phyloP scores from a whole-genome alignment of 2,888 invertebrate species.

The Sturmia bella region DNA sequence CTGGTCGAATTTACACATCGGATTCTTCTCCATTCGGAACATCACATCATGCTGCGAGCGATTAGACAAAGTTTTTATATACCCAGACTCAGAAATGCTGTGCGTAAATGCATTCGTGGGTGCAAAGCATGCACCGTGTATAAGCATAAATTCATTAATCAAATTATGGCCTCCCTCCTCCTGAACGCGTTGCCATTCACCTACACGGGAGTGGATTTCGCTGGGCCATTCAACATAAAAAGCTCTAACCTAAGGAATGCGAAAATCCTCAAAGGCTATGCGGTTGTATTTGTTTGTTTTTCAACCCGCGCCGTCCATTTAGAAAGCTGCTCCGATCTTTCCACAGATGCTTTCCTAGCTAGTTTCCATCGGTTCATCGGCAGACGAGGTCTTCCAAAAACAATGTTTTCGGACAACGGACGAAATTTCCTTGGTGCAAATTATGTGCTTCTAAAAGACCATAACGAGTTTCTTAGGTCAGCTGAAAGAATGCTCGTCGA shows the following conservation, averaged over 20 bases:
- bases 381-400: background rate
- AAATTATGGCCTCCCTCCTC: slow-evolving; percentile 21
- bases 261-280: slow-evolving; percentile 28
- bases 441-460: slow-evolving; percentile 7
- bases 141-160: too few species aligned
- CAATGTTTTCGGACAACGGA: background rate
- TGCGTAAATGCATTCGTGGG: slow-evolving; percentile 32
- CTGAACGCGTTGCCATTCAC: slow-evolving; percentile 57
- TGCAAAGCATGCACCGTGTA: slow-evolving; percentile 28
- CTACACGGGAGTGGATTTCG: slow-evolving; percentile 53
- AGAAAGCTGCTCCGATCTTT: slow-evolving; percentile 24
- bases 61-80: slow-evolving; percentile 36
- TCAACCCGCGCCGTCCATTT: background rate
- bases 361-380: background rate
- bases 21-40: slow-evolving; percentile 31
- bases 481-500: too few species aligned
- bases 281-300: background rate
- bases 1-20: slow-evolving; percentile 16
- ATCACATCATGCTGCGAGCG: slow-evolving; percentile 23
- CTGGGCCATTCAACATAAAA: slow-evolving; percentile 61
- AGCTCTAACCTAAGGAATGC: slow-evolving; percentile 23
- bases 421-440: background rate
- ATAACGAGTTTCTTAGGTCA: slow-evolving; percentile 12
- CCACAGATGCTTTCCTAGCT: background rate
- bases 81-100: slow-evolving; percentile 18